phyloP scores from a whole-genome alignment of 1,140 invertebrate genomes.

The Cotesia glomerata region DNA sequence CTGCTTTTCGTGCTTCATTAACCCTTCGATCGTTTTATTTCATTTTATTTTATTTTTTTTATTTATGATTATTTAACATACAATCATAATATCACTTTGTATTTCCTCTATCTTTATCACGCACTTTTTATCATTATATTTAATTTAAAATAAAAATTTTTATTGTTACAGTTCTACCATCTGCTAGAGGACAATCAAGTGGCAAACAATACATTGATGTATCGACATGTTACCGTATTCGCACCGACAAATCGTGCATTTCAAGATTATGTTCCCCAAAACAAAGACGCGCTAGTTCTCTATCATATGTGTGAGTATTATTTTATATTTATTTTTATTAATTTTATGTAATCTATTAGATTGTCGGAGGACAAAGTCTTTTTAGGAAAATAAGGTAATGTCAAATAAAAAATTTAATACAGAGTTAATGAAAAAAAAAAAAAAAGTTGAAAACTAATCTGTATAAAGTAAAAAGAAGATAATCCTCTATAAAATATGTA shows the following conservation, averaged over 20 bases:
- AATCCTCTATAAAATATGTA: too few species aligned
- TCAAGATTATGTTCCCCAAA: constrained; percentile 67
- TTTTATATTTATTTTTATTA: too few species aligned
- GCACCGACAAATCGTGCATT: constrained; percentile 82
- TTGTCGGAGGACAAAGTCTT: too few species aligned
- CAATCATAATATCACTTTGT: not conserved
- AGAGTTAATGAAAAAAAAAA: too few species aligned
- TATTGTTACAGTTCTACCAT: constrained; percentile 74
- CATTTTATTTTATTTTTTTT: not conserved
- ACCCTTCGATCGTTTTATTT: not conserved
- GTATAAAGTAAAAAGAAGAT: too few species aligned
- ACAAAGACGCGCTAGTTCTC: constrained; percentile 68
- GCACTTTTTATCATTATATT: too few species aligned
- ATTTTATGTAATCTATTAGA: too few species aligned
- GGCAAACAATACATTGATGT: constrained; percentile 72
- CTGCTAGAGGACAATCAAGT: constrained; percentile 71
- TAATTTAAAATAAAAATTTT: not conserved
- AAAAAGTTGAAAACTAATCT: too few species aligned
- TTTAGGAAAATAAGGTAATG: too few species aligned
- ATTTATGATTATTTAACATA: not conserved
- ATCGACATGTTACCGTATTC: constrained; percentile 76
- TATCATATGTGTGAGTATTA: constrained; percentile 81
- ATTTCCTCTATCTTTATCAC: not conserved
- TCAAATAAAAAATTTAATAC: too few species aligned
- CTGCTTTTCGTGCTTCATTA: not conserved